These are phyloP conservation scores for Karalla daura DNA, from an alignment of 2,797 vertebrate species.

Conservation along the genomic window DNA sequence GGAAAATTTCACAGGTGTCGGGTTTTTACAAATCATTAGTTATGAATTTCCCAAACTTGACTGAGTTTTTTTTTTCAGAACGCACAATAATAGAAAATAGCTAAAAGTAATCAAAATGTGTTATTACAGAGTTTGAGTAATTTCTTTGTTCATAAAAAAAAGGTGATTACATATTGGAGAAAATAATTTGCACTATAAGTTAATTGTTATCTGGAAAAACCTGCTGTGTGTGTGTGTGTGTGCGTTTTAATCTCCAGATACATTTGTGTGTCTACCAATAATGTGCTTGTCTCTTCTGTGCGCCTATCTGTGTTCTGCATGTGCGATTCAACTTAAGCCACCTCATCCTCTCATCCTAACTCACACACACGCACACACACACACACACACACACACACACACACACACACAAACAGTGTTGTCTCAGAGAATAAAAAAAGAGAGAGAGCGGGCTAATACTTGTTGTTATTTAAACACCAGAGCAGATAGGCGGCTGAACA, in stretches of 20 bases:
- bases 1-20: neutral
- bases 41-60: neutral
- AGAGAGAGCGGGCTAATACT: slow-evolving; percentile 57
- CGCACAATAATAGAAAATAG: neutral
- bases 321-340: slow-evolving; percentile 49
- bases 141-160: slow-evolving; percentile 6
- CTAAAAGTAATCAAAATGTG: neutral
- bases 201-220: slow-evolving; percentile 15
- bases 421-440: slow-evolving; percentile 21
- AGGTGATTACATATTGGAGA: neutral
- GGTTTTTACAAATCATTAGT: neutral
- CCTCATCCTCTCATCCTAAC: slow-evolving; percentile 3
- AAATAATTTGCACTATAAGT: slow-evolving; percentile 4
- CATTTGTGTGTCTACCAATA: neutral
- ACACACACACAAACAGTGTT: too few relatives aligned
- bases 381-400: slow-evolving; percentile 18
- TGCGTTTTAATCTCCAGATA: slow-evolving; percentile 20
- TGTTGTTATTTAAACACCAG: slow-evolving; percentile 81
- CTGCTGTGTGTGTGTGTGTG: slow-evolving; percentile 15
- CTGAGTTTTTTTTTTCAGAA: neutral
- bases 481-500: slow-evolving; percentile 77
- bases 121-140: neutral
- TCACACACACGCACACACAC: neutral
- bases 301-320: slow-evolving; percentile 39
- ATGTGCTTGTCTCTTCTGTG: slow-evolving; percentile 1